Base-by-base conservation (phyloP, 2,888 invertebrate genomes). In the Aproaerema taeniolella region DNA sequence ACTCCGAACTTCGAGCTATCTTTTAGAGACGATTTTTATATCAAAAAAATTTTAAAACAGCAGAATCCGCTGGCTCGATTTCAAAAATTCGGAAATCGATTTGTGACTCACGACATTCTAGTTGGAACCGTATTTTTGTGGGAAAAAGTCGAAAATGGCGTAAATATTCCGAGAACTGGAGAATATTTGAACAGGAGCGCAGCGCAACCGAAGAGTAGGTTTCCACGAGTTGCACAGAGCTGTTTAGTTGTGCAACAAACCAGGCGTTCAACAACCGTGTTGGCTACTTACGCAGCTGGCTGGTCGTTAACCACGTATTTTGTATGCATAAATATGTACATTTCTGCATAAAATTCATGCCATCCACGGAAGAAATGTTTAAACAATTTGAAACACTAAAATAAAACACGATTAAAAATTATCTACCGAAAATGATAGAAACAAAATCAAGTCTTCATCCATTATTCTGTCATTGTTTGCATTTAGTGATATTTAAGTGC, bases 201-300 rank as follows among this genome's bases (percentile, higher is more conserved):
- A 77, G 61, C 45, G 53, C 33, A 39, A 41, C 39, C 39, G 44
- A 58, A 52, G 52, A 60, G 66, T 43, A 42, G 25, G 30, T 31
- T 28, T 20, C 53, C 46, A 42, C 38, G 38, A 38, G 43, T 50
- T 43, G 46, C 52, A 52, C 45, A 42, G 36, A 28, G 39, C 42
- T 25, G 35, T 15, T 38, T 14, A 52, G 54, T 76, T 75, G 68
- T 68, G 73, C 71, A 74, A 73, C 46, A 42, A 50, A 66, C 63
- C 57, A 60, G 60, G 63, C 58, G 50, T 49, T 53, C 62, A 61
- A 63, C 67, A 64, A 66, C 46, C 48, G 56, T 52, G 57, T 58
- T 55, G 58, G 53, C 50, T 42, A 48, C 62, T 62, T 64, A 55
- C 59, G 54, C 59, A 61, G 63, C 55, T 53, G 56, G 58, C 56